These are phyloP conservation scores for Muschampia plurimacula DNA, from an alignment of 2,888 invertebrate genomes.

Conservation along the genomic window DNA sequence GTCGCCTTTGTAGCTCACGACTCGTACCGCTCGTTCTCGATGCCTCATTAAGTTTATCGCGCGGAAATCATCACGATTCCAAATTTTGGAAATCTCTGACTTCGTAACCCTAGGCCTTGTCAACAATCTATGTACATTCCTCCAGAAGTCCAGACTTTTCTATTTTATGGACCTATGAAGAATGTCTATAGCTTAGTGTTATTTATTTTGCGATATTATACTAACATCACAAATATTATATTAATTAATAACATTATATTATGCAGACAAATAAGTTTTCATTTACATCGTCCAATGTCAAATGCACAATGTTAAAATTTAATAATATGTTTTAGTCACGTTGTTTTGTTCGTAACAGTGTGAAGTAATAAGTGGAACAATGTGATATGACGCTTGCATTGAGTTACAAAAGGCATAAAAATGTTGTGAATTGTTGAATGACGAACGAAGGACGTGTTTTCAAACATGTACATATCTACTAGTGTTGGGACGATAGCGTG, in stretches of 20 bases:
- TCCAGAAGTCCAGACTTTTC: not conserved
- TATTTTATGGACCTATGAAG: not conserved
- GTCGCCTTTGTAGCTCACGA: constrained; percentile 71
- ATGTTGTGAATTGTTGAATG: constrained; percentile 43
- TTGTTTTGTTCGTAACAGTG: constrained; percentile 12
- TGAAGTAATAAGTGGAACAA: constrained; percentile 31
- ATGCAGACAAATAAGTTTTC: not conserved
- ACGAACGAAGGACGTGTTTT: constrained; percentile 45
- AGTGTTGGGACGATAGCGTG: constrained; percentile 27
- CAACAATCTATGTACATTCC: not conserved
- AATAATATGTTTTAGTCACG: constrained; percentile 31
- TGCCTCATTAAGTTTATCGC: constrained; percentile 52
- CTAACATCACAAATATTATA: not conserved
- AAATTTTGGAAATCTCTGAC: constrained; percentile 36
- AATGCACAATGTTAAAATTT: constrained; percentile 14
- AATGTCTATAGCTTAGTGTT: not conserved
- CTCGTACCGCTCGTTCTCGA: constrained; percentile 51
- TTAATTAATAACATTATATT: not conserved
- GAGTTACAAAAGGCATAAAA: constrained; percentile 20
- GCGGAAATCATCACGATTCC: constrained; percentile 53
- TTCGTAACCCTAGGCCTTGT: constrained; percentile 30
- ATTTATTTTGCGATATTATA: not conserved
- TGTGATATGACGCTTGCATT: constrained; percentile 6
- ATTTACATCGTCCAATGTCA: constrained; percentile 26
- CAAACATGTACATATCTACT: constrained; percentile 44